Percentiles rank a stretch among this genome's conserved stretches.
Evolutionary conservation across 2,888 invertebrate genomes (phyloP).

Genomic region (Leistus spinibarbis): DNA sequence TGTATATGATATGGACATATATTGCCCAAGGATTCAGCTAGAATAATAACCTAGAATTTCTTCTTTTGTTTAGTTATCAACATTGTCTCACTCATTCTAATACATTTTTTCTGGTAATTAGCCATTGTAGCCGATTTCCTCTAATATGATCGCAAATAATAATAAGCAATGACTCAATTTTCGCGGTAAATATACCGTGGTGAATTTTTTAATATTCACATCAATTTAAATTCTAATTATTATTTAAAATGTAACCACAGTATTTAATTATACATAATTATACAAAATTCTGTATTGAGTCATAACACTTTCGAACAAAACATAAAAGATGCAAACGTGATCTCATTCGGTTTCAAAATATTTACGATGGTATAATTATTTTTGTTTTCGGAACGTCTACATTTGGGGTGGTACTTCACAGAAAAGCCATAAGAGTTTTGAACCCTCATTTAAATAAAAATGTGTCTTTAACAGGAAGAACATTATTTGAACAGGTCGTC

Average conservation of each 20-base stretch:
- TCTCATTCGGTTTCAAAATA: background rate
- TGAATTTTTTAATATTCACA: too few species aligned
- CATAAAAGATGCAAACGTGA: background rate
- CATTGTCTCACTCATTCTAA: too few species aligned
- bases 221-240: background rate
- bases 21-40: too few species aligned
- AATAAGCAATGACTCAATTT: too few species aligned
- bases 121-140: too few species aligned
- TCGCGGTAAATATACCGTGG: too few species aligned
- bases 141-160: too few species aligned
- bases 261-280: background rate
- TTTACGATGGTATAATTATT: background rate
- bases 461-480: background rate
- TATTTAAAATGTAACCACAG: background rate
- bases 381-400: background rate
- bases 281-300: background rate
- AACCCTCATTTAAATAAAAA: background rate
- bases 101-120: too few species aligned
- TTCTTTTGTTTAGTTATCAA: too few species aligned
- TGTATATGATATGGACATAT: too few species aligned
- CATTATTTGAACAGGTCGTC: background rate
- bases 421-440: background rate
- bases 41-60: too few species aligned
- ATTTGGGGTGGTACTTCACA: background rate
- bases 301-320: background rate